Percentiles rank a stretch among this genome's conserved stretches.
phyloP scores from a whole-genome alignment of 2,797 vertebrate species.

The Tokudaia tokunoshimensis region DNA sequence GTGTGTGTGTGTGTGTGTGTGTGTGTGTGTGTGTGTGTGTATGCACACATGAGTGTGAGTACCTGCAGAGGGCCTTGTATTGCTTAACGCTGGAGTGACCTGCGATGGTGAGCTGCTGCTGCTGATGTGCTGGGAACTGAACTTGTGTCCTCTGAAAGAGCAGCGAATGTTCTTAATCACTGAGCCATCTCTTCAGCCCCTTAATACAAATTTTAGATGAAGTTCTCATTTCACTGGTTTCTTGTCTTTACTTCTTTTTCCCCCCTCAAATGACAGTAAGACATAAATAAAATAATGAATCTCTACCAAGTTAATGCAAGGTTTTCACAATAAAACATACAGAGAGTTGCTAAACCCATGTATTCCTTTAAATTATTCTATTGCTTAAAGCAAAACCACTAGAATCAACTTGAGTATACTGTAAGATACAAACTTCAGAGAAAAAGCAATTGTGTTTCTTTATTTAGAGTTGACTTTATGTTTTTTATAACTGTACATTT shows the following conservation, averaged over 20 bases:
- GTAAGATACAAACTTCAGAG: neutral
- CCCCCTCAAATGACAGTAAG: neutral
- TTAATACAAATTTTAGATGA: neutral
- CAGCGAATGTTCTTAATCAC: neutral
- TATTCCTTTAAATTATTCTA: neutral
- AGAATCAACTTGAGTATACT: neutral
- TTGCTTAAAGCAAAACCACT: slow-evolving; percentile 22
- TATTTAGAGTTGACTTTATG: neutral
- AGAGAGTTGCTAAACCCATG: neutral
- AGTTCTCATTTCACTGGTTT: slow-evolving; percentile 42
- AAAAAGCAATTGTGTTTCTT: neutral
- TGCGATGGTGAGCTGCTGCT: neutral
- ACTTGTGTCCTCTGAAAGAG: neutral
- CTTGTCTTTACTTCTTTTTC: neutral
- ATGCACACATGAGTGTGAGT: neutral
- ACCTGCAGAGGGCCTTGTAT: neutral
- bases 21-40: neutral
- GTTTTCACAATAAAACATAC: neutral
- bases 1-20: neutral
- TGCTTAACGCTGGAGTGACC: neutral
- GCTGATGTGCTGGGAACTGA: neutral
- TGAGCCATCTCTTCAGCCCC: neutral
- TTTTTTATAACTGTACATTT: neutral
- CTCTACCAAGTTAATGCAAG: slow-evolving; percentile 23
- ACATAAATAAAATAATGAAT: slow-evolving; percentile 11